Percentiles rank a stretch among this genome's conserved stretches.
Conservation (phyloP, 2,888 invertebrate genomes). For the Oegoconia quadripuncta region DNA sequence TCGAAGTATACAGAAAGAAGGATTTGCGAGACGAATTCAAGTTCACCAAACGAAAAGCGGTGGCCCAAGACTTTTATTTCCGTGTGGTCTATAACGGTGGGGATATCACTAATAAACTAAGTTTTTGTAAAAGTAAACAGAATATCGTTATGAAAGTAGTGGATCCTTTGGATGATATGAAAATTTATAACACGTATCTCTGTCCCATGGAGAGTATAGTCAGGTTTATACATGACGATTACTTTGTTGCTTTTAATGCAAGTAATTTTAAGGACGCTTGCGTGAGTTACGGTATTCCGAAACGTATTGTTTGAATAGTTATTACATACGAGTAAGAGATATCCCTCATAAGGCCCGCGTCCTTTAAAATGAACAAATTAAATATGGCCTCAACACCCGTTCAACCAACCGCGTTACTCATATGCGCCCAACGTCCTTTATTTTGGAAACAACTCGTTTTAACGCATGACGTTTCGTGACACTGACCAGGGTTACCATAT, state of each 20-base stretch:
- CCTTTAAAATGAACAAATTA: no score
- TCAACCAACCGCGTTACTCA: no score
- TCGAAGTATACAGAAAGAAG: slow-evolving; percentile 90
- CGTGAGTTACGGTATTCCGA: slow-evolving; percentile 53
- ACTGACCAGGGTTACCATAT: no score
- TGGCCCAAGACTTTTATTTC: slow-evolving; percentile 87
- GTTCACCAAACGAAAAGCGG: slow-evolving; percentile 75
- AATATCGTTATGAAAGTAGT: slow-evolving; percentile 67
- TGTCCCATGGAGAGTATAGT: slow-evolving; percentile 94
- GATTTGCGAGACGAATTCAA: slow-evolving; percentile 68
- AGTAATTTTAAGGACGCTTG: slow-evolving; percentile 94
- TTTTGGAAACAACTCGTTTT: no score
- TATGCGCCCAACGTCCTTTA: no score
- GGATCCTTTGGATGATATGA: slow-evolving; percentile 54
- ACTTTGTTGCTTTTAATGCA: slow-evolving; percentile 89
- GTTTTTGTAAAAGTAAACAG: slow-evolving; percentile 85
- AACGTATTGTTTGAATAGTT: slow-evolving; percentile 34
- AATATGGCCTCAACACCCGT: no score
- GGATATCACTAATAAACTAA: slow-evolving; percentile 89
- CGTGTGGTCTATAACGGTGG: slow-evolving; percentile 91
- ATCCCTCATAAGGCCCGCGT: no score
- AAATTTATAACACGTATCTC: slow-evolving; percentile 73
- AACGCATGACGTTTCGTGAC: no score
- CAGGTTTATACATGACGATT: slow-evolving; percentile 92
- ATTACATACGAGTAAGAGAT: no score